Evolutionary conservation across 2,113 vertebrate genomes (phyloP), one percentile per base, ranked within the genome.

Genomic region (Elanoides forficatus): DNA sequence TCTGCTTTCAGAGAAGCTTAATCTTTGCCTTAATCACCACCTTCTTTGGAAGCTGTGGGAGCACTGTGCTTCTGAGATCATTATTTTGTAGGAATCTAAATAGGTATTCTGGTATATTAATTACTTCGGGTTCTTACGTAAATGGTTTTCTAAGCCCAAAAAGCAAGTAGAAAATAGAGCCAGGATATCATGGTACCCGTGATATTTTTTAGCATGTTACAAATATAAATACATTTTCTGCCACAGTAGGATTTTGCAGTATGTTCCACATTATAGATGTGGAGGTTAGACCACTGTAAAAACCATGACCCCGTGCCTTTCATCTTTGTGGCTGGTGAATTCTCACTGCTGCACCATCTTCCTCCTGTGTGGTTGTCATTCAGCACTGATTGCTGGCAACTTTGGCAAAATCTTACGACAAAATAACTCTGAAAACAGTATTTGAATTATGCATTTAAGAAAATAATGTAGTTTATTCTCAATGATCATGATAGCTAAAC

Each of bases 401-500:
- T 68, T 87, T 75, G 40, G 70, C 62, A 95, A 93, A 91, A 84
- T 52, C 26, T 68, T 62, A 36, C n/a, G 79, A 87, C 68, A 89
- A 87, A 89, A 68, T 81, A 72, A 81, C 62, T 95, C 47, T 60
- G 50, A 90, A 88, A 60, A 1, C 17, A 38, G 45, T 55, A 56
- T 53, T 90, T 81, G 68, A 95, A 30, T 11, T 40, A 95, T 26
- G 26, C 59, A 84, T 86, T 83, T 70, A 66, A 91, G 53, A 85
- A 96, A 93, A 89, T 67, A 89, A 65, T 53, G 62, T 59, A 6
- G 19, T 94, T 95, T 95, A 79, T 94, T 93, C 62, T 93, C 67
- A 87, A 5, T 68, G 25, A 93, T 88, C 18, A 15, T 45, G 66
- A 60, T 62, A 90, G 67, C 81, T 89, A 91, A 95, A 81, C 29